Conservation (phyloP, 2,797 vertebrate species). For the Melanotaenia pygmaea region DNA sequence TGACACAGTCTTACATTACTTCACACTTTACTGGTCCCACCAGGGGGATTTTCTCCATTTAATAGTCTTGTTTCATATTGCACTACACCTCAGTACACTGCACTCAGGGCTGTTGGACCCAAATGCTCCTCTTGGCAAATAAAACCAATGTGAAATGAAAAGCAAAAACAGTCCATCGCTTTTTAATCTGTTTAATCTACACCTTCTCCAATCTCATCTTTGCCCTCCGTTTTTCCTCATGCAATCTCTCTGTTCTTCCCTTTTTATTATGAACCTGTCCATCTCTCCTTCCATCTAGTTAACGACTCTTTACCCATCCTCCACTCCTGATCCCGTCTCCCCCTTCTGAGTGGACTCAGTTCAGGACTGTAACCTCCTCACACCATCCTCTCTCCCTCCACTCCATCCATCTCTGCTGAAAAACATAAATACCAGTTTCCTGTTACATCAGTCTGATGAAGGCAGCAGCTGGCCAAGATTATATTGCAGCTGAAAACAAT, state of each 20-base stretch:
- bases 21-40: constrained; percentile 42
- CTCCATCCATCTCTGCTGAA: constrained; percentile 64
- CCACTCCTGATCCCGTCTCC: constrained; percentile 43
- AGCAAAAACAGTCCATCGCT: constrained; percentile 46
- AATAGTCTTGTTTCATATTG: constrained; percentile 38
- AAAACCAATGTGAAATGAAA: constrained; percentile 54
- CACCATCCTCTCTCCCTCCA: constrained; percentile 23
- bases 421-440: constrained; percentile 80
- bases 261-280: constrained; percentile 34
- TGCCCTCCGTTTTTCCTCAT: constrained; percentile 24
- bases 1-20: constrained; percentile 54
- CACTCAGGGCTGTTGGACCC: background rate
- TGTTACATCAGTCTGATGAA: constrained; percentile 80
- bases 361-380: constrained; percentile 65
- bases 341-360: constrained; percentile 46
- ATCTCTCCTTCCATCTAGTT: constrained; percentile 34
- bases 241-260: constrained; percentile 29
- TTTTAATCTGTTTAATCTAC: constrained; percentile 64
- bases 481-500: constrained; percentile 74
- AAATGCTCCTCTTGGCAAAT: constrained; percentile 9
- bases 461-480: constrained; percentile 74
- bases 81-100: constrained; percentile 2
- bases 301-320: constrained; percentile 49
- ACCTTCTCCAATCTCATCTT: constrained; percentile 40
- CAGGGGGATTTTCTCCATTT: constrained; percentile 40